Base-by-base conservation (phyloP, 2,797 vertebrate species). In the Oryzias sinensis region DNA sequence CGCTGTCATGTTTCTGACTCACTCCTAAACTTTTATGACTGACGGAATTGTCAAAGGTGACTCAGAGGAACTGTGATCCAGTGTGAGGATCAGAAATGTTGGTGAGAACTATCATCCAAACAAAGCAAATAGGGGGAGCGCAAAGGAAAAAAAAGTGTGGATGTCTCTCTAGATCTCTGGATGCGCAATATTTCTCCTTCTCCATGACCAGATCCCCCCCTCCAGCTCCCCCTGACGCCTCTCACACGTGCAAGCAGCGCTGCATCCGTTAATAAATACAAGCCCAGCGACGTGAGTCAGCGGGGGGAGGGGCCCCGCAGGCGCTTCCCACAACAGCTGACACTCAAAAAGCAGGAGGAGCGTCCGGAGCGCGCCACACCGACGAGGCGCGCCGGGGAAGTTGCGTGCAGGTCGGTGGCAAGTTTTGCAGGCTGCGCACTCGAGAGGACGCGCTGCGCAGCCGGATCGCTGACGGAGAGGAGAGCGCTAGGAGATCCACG, bases 251-350 rank as follows among this genome's bases (percentile, higher is more conserved):
- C 20, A 49, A 29, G 62, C 47, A 20, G 27, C 29, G 1, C 51
- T 47, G 54, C 56, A 41, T 40, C 48, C 9, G 59, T 43, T 37
- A 50, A 72, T 29, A 50, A 72, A 73, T 49, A 65, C 52, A 45
- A 70, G 29, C 52, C 59, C 57, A 64, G 51, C 65, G 15, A 14
- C 43, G 61, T 76, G 70, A 74, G 69, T 81, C 73, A 65, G 57
- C 14, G 40, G 77, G 69, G 49, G 79, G 70, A 17, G 77, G 70
- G 84, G 77, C 15, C 59, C 33, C 33, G 33, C 33, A 13, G 9
- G 33, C 33, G 33, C 33, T 61, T 14, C 11, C 2, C 43, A 48
- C 56, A 59, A 59, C 76, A 68, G 72, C 76, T 71, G 74, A 69
- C 74, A 54, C 27, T 66, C 46, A 62, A 70, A 71, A 69, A 44